A percentile compares a stretch with the other conserved stretches of the same genome.
These are phyloP conservation scores for Sebastes hopkinsi DNA, from an alignment of 2,797 vertebrate genomes.

Conservation along the genomic window DNA sequence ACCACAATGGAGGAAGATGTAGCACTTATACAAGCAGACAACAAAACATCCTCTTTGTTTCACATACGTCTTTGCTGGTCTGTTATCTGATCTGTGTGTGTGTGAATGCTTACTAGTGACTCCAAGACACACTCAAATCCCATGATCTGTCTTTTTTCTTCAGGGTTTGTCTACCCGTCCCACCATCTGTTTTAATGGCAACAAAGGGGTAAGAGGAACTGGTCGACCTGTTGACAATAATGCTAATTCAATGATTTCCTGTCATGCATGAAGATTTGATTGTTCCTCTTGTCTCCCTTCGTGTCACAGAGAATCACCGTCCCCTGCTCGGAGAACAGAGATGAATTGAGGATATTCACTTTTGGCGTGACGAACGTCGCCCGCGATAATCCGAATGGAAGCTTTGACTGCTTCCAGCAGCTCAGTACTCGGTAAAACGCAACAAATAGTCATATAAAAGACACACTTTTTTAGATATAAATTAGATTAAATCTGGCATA, in stretches of 20 bases:
- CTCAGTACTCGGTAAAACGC: slow-evolving; percentile 82
- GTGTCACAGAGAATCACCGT: slow-evolving; percentile 86
- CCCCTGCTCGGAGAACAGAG: slow-evolving; percentile 81
- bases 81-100: background rate
- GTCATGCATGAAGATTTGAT: background rate
- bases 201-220: slow-evolving; percentile 74
- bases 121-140: background rate
- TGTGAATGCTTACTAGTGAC: background rate
- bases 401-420: slow-evolving; percentile 92
- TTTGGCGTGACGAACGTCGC: slow-evolving; percentile 90
- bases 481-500: background rate
- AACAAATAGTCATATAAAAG: background rate
- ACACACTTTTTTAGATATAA: background rate
- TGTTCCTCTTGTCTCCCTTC: background rate
- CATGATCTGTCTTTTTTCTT: background rate
- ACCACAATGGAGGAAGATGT: slow-evolving; percentile 11
- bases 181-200: slow-evolving; percentile 74
- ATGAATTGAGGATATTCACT: slow-evolving; percentile 83
- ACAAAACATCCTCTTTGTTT: slow-evolving; percentile 15
- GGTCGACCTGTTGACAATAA: background rate
- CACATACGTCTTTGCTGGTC: background rate
- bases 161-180: slow-evolving; percentile 59
- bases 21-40: background rate
- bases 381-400: slow-evolving; percentile 89
- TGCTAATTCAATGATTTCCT: background rate